phyloP scores from a whole-genome alignment of 2,888 invertebrate genomes.

The Rotaria sp. region DNA sequence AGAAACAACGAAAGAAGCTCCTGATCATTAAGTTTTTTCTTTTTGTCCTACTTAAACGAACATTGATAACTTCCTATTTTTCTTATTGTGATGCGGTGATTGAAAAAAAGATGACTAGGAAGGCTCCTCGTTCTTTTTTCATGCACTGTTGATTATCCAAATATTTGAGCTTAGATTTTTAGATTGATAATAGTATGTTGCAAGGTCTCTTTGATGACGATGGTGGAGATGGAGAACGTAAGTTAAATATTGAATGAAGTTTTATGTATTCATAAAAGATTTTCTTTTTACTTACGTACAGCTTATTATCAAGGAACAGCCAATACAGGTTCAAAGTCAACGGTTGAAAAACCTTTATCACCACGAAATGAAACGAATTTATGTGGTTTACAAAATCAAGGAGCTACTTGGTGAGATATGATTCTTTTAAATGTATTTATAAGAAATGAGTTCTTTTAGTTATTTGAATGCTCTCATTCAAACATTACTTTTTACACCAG shows the following conservation, averaged over 20 bases:
- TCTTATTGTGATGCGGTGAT: no score
- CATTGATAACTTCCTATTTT: no score
- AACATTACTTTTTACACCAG: conserved; percentile 54
- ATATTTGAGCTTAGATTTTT: not conserved
- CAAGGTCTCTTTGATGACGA: not conserved
- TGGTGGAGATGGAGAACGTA: not conserved
- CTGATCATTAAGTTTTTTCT: not conserved
- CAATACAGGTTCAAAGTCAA: not conserved
- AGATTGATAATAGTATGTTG: not conserved
- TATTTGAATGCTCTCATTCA: conserved; percentile 55
- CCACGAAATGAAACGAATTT: not conserved
- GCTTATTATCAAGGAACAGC: not conserved
- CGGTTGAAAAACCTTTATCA: not conserved
- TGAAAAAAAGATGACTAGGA: no score
- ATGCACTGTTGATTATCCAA: no score
- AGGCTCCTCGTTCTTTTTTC: no score
- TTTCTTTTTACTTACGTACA: no score
- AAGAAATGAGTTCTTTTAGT: conserved; percentile 40
- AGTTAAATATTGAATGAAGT: not conserved
- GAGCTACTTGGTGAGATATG: not conserved
- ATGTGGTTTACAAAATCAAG: not conserved
- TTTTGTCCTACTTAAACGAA: not conserved
- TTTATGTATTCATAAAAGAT: not conserved
- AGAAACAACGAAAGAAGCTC: conserved; percentile 22
- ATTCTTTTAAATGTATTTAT: not conserved